Evolutionary conservation across 2,888 invertebrate species (phyloP), one percentile per base, ranked within the genome.

Genomic region (Orgyia antiqua): DNA sequence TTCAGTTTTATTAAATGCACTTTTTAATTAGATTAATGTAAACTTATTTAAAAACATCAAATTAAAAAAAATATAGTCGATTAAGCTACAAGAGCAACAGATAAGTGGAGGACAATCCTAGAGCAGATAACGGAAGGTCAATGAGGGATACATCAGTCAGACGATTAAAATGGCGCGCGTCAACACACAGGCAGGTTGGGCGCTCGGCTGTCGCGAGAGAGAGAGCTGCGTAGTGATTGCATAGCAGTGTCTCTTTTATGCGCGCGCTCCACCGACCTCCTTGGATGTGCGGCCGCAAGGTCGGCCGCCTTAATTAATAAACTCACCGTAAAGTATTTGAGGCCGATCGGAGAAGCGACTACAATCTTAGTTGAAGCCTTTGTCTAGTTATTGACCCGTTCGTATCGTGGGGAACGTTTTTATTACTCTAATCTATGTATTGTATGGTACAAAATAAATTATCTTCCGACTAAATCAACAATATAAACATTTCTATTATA

Each of bases 261-360:
- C 76, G 56, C 64, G 59, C 63, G 60, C 64, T 58, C 59, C 57
- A 58, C 69, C 82, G 80, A 79, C 80, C 83, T 83, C 83, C 79
- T 83, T 82, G 78, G 82, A 80, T 82, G 83, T 69, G 77, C 83
- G 76, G 76, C 79, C 70, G 79, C 84, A 84, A 83, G 86, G 84
- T 83, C 84, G 86, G 77, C 71, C 68, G 82, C 78, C 76, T 83
- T 86, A 86, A 86, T 86, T 86, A 86, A 86, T 86, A 84, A 86
- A 84, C 83, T 78, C 82, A 77, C 76, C 78, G 82, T 84, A 78
- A 83, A 84, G 79, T 82, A 84, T 86, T 82, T 82, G 83, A 84
- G 79, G 77, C 78, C 80, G 83, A 83, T 83, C 68, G 60, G 78
- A 75, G 77, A 72, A 68, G 62, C 76, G 74, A 74, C 75, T 78